phyloP scores from a whole-genome alignment of 2,888 invertebrate species.

The Ligdia adustata region DNA sequence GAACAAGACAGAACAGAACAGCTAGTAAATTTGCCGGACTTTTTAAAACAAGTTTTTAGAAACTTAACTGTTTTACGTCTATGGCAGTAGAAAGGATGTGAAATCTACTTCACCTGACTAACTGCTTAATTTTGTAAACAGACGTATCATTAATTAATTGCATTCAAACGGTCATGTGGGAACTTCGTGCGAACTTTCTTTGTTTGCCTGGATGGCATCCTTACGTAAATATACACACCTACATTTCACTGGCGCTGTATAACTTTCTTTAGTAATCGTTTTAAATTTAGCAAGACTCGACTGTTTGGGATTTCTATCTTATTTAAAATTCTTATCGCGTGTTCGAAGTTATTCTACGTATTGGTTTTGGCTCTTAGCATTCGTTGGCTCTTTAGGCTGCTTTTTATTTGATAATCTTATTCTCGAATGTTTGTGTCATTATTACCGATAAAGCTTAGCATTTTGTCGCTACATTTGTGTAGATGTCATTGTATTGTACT shows the following conservation, averaged over 20 bases:
- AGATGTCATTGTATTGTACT: background rate
- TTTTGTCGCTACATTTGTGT: slow-evolving; percentile 5
- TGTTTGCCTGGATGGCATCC: slow-evolving; percentile 7
- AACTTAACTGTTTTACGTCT: slow-evolving; percentile 21
- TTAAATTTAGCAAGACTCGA: background rate
- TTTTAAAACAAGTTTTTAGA: slow-evolving; percentile 30
- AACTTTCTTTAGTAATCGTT: slow-evolving; percentile 1
- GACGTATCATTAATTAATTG: slow-evolving; percentile 24
- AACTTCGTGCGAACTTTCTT: slow-evolving; percentile 29
- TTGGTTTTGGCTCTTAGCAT: slow-evolving; percentile 37
- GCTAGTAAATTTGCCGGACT: too few relatives aligned
- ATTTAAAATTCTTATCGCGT: slow-evolving; percentile 8
- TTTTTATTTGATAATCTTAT: slow-evolving; percentile 44
- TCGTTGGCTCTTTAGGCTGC: slow-evolving; percentile 35
- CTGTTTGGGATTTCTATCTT: slow-evolving; percentile 8
- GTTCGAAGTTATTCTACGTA: slow-evolving; percentile 13
- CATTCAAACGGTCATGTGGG: slow-evolving; percentile 32
- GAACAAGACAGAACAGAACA: too few relatives aligned
- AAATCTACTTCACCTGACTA: slow-evolving; percentile 34
- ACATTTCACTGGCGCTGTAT: slow-evolving; percentile 3
- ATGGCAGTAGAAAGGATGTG: slow-evolving; percentile 40
- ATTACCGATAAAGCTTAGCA: slow-evolving; percentile 1
- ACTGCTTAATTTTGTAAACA: slow-evolving; percentile 24
- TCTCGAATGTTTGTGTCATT: background rate
- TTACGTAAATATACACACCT: slow-evolving; percentile 9